Conservation (phyloP, 2,797 vertebrate species). For the Anomalospiza imberbis region DNA sequence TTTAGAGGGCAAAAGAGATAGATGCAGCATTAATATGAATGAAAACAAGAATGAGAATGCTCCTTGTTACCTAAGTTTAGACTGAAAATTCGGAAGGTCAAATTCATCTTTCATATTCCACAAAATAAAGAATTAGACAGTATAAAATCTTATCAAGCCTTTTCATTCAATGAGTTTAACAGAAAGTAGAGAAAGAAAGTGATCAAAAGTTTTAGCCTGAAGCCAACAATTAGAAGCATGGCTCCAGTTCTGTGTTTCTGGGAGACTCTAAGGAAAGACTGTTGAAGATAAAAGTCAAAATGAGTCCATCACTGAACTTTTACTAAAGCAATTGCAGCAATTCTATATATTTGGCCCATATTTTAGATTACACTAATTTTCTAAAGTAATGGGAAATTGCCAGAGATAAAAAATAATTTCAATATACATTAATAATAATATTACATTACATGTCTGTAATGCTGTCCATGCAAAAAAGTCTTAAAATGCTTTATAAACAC, state of each 20-base stretch:
- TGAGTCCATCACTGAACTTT: neutral
- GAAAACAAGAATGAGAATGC: slow-evolving; percentile 67
- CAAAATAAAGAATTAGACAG: slow-evolving; percentile 58
- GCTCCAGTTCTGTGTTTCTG: slow-evolving; percentile 19
- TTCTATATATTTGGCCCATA: slow-evolving; percentile 9
- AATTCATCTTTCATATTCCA: slow-evolving; percentile 26
- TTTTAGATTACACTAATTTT: slow-evolving; percentile 44
- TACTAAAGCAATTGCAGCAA: neutral
- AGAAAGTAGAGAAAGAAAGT: slow-evolving; percentile 35
- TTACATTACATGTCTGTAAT: neutral
- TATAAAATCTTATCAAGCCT: slow-evolving; percentile 55
- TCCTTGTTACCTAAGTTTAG: slow-evolving; percentile 48
- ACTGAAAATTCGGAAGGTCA: slow-evolving; percentile 63
- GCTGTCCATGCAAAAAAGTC: neutral
- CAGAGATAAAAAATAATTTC: slow-evolving; percentile 55
- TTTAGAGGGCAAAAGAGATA: slow-evolving; percentile 55
- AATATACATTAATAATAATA: slow-evolving; percentile 13
- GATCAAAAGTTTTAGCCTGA: slow-evolving; percentile 60
- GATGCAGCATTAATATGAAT: slow-evolving; percentile 65
- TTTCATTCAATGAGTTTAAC: slow-evolving; percentile 32
- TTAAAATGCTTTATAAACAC: slow-evolving; percentile 12
- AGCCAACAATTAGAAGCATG: slow-evolving; percentile 40
- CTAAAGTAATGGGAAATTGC: slow-evolving; percentile 26
- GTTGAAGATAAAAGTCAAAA: slow-evolving; percentile 35
- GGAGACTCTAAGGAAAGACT: neutral